Evolutionary conservation across 2,888 invertebrate species (phyloP), one percentile per base, ranked within the genome.

Genomic region (Urechis unicinctus): DNA sequence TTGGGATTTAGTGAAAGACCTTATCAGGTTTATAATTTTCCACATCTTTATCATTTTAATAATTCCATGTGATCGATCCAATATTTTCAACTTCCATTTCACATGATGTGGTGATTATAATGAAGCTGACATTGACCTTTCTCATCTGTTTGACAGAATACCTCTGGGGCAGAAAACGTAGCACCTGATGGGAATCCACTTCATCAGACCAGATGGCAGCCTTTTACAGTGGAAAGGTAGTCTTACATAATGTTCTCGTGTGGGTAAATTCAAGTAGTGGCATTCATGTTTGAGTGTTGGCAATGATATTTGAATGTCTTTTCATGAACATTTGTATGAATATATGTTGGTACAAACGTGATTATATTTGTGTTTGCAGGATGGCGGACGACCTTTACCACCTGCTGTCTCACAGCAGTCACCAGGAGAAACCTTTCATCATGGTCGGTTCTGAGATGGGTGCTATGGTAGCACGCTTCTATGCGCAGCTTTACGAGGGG

Each of bases 1-100:
- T 53, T 77, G 22, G 77, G 77, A 4, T 74, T 73, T 62, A 76
- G 75, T 65, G 75, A 76, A 21, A 60, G 74, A 52, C 74, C 75
- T n/a, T 42, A 29, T 28, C 29, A 31, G 50, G 62, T 62, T 24
- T 47, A 56, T 43, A 17, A 21, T n/a, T 47, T 17, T 25, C n/a
- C n/a, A 28, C 51, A 30, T 29, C 28, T 36, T 17, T 36, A 9
- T 17, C 36, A 36, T 9, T 36, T 36, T 9, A 36, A 36, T 36
- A 36, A 36, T n/a, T n/a, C n/a, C n/a, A n/a, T n/a, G n/a, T n/a
- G n/a, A n/a, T n/a, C n/a, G n/a, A n/a, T n/a, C n/a, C n/a, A n/a
- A n/a, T n/a, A n/a, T n/a, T n/a, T n/a, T n/a, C n/a, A n/a, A n/a
- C n/a, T n/a, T n/a, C n/a, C n/a, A n/a, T n/a, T n/a, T n/a, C n/a